Evolutionary conservation across 1,140 invertebrate species (phyloP).

Genomic region (Panulirus ornatus): DNA sequence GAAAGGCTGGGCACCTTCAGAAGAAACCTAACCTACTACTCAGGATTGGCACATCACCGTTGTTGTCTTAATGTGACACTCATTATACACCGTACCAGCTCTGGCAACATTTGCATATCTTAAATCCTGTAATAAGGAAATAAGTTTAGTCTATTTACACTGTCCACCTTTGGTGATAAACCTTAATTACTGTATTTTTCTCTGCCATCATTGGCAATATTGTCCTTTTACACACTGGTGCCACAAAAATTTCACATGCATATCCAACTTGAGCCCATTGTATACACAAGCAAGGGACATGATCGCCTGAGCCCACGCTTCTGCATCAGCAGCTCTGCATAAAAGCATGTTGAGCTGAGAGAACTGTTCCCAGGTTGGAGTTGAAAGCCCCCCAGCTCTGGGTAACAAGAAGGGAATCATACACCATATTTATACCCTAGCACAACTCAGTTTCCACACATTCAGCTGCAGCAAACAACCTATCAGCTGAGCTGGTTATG

Average conservation of each 20-base stretch:
- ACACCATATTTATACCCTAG: constrained; percentile 43
- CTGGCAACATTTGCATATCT: constrained; percentile 24
- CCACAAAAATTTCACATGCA: constrained; percentile 48
- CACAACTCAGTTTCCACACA: constrained; percentile 20
- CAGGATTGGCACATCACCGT: constrained; percentile 55
- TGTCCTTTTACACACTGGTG: constrained; percentile 45
- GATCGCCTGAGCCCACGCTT: constrained; percentile 67
- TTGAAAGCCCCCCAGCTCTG: not conserved
- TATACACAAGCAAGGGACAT: constrained; percentile 64
- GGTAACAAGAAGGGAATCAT: constrained; percentile 20
- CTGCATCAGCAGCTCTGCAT: constrained; percentile 52
- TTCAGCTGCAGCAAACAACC: constrained; percentile 22
- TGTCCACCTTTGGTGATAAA: constrained; percentile 40
- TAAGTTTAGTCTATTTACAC: constrained; percentile 40
- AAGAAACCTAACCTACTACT: constrained; percentile 6
- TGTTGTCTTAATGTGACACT: constrained; percentile 33
- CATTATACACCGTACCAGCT: constrained; percentile 22
- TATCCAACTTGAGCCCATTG: constrained; percentile 51
- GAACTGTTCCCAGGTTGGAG: constrained; percentile 40
- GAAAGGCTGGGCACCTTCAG: constrained; percentile 13
- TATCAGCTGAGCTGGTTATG: constrained; percentile 29
- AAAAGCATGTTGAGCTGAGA: constrained; percentile 49
- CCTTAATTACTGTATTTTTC: constrained; percentile 26
- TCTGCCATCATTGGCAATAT: not conserved
- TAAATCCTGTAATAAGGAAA: constrained; percentile 40